A percentile compares a stretch with the other conserved stretches of the same genome.
Conservation (phyloP, 2,888 invertebrate species). For the Rhynchonema sp. region DNA sequence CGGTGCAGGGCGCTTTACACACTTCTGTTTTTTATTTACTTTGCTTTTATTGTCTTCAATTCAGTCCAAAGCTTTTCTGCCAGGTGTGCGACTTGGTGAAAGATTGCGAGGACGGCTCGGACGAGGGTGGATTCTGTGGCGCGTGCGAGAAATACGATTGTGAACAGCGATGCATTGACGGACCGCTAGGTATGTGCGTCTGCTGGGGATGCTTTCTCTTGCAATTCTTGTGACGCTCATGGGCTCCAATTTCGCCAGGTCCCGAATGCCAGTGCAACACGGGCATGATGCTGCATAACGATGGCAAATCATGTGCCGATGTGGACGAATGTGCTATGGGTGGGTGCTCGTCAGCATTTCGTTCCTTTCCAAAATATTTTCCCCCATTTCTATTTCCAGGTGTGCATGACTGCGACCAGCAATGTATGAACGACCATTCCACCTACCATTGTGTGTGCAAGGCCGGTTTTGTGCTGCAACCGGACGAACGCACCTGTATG, state of each 20-base stretch:
- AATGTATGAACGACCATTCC: slow-evolving; percentile 5
- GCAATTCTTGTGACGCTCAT: too few species aligned
- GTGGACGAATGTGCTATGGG: slow-evolving; percentile 11
- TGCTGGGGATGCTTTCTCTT: too few species aligned
- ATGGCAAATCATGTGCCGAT: slow-evolving; percentile 10
- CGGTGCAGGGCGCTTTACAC: too few species aligned
- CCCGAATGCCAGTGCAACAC: slow-evolving; percentile 10
- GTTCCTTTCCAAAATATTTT: too few species aligned
- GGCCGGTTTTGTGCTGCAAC: background rate
- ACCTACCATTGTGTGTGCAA: background rate
- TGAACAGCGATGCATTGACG: slow-evolving; percentile 10
- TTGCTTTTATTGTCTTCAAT: too few species aligned
- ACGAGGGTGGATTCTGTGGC: slow-evolving; percentile 22
- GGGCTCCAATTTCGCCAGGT: too few species aligned
- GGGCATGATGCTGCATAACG: slow-evolving; percentile 8
- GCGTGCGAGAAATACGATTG: slow-evolving; percentile 10
- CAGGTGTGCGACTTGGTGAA: too few species aligned
- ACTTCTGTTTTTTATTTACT: too few species aligned
- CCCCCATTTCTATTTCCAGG: too few species aligned
- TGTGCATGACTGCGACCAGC: slow-evolving; percentile 7
- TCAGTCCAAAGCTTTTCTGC: too few species aligned
- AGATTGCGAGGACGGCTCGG: slow-evolving; percentile 27
- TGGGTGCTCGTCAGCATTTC: too few species aligned
- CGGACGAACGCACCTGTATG: background rate
- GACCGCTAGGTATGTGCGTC: slow-evolving; percentile 5